Base-by-base conservation (phyloP, 2,888 invertebrate genomes). In the Smittia sp. region DNA sequence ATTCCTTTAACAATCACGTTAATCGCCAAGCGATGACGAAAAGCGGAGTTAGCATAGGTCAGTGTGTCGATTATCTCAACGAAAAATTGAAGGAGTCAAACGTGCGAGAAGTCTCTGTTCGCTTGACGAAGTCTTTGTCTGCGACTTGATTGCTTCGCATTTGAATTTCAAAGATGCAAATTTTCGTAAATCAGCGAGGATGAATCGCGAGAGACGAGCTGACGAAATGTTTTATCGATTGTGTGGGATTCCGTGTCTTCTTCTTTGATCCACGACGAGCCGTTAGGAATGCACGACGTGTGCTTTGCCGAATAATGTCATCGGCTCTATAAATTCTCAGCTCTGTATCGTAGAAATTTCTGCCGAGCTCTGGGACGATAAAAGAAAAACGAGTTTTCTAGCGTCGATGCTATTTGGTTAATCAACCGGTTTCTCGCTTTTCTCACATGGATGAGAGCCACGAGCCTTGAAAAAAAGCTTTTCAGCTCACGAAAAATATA, bases 11-110 rank as follows among this genome's bases (percentile, higher is more conserved):
- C 18, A 13, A 18, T 39, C 18, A n/a, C 52, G 52, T 13, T 13
- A 15, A 52, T 52, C 52, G 18, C 9, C 58, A 58, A 1, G 18
- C 22, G 22, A 46, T 58, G 1, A 4, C 18, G 22, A 58, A 58
- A 1, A 7, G 22, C 4, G 6, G 20, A 58, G 9, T 63, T 63
- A 24, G 1, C 63, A 63, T 63, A 63, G 63, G 63, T 63, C 63
- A 63, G 63, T 63, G 63, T 63, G 63, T 63, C 63, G 63, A 63
- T 15, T 6, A 32, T 32, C 32, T 32, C 6, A 20, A 11, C 52
- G 4, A 13, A 46, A 46, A 46, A 11, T 46, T 32, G 32, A 32
- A 32, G 32, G 32, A 32, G 52, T 2, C n/a, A 18, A 46, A 18
- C 11, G n/a, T 46, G 39, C 39, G 39, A 39, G 7, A 13, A 13